A percentile compares a stretch with the other conserved stretches of the same genome.
Evolutionary conservation across 2,888 invertebrate genomes (phyloP).

Genomic region (Leucozona laternaria): DNA sequence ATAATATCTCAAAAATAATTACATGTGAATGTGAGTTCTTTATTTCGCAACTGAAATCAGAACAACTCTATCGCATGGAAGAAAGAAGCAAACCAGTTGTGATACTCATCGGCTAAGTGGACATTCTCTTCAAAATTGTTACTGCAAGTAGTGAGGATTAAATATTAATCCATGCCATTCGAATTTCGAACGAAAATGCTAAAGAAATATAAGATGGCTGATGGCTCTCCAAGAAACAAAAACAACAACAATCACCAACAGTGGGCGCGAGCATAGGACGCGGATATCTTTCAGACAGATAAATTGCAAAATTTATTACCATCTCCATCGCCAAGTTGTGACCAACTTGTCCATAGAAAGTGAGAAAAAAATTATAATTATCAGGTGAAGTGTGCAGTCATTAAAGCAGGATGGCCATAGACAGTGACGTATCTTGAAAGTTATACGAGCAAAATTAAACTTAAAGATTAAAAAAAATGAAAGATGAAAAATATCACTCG

Average conservation of each 20-base stretch:
- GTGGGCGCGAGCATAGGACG: slow-evolving; percentile 21
- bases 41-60: slow-evolving; percentile 30
- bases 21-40: slow-evolving; percentile 45
- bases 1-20: slow-evolving; percentile 36
- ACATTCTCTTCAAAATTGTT: slow-evolving; percentile 33
- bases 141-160: slow-evolving; percentile 43
- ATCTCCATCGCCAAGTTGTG: slow-evolving; percentile 41
- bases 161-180: slow-evolving; percentile 37
- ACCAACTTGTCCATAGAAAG: slow-evolving; percentile 61
- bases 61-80: slow-evolving; percentile 29
- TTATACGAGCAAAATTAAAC: slow-evolving; percentile 41
- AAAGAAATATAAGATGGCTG: background rate
- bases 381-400: slow-evolving; percentile 63
- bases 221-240: background rate
- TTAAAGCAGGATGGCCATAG: slow-evolving; percentile 37
- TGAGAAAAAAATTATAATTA: slow-evolving; percentile 67
- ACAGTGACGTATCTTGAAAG: slow-evolving; percentile 35
- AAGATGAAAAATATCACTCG: background rate
- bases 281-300: slow-evolving; percentile 45
- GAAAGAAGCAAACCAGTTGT: slow-evolving; percentile 39
- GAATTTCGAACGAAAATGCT: slow-evolving; percentile 35
- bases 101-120: slow-evolving; percentile 59
- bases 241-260: background rate
- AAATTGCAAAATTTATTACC: slow-evolving; percentile 59
- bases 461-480: slow-evolving; percentile 32